These are phyloP conservation scores for Myopa testacea DNA, from an alignment of 2,888 invertebrate species.

Conservation along the genomic window DNA sequence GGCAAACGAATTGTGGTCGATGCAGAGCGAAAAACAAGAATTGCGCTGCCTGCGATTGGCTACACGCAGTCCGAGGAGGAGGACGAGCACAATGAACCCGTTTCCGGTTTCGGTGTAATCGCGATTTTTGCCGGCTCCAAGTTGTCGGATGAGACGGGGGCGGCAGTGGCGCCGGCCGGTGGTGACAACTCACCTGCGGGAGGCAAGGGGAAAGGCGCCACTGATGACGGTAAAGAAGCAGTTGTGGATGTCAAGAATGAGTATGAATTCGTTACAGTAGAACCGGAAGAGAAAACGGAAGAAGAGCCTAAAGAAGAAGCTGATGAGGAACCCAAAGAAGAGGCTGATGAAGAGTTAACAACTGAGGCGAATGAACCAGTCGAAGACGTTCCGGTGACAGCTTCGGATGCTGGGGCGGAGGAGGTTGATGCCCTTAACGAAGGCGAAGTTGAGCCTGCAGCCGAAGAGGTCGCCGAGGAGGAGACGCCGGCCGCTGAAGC, in stretches of 20 bases:
- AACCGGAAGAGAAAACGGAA: not conserved
- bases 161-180: not conserved
- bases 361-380: not conserved
- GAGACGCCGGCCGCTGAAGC: not conserved
- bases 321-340: constrained; percentile 12
- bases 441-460: not conserved
- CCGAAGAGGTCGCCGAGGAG: not conserved
- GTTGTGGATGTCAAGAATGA: constrained; percentile 1
- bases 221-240: constrained; percentile 3
- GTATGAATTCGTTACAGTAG: not conserved
- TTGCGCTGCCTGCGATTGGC: constrained; percentile 40
- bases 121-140: constrained; percentile 74
- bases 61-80: constrained; percentile 25
- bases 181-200: not conserved
- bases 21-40: constrained; percentile 41
- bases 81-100: constrained; percentile 50
- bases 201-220: not conserved
- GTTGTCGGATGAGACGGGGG: constrained; percentile 54
- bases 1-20: constrained; percentile 48
- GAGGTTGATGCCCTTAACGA: not conserved
- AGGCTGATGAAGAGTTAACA: not conserved
- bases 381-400: not conserved
- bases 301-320: not conserved
- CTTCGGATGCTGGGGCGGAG: not conserved
- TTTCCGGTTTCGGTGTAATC: constrained; percentile 73